phyloP scores from a whole-genome alignment of 2,888 invertebrate genomes.

The Phalera bucephala region DNA sequence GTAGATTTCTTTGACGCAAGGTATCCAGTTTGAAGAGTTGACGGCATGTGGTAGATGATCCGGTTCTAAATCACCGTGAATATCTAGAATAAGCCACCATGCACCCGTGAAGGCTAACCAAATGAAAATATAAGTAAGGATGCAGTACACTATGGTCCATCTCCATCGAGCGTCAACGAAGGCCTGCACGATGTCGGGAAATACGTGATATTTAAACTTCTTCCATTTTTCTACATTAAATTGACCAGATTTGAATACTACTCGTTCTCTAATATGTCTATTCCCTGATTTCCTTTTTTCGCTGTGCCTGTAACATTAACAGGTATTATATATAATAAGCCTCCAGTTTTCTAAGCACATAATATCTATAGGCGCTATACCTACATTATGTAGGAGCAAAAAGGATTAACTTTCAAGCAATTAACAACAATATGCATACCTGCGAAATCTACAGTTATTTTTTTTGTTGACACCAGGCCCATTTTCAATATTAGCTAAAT shows the following conservation, averaged over 20 bases:
- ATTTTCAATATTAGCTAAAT: slow-evolving; percentile 13
- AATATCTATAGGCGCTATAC: no score
- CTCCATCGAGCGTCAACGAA: slow-evolving; percentile 94
- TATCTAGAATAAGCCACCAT: slow-evolving; percentile 95
- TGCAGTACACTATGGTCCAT: slow-evolving; percentile 93
- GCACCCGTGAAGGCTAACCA: slow-evolving; percentile 94
- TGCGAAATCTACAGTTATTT: slow-evolving; percentile 9
- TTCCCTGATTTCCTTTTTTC: slow-evolving; percentile 34
- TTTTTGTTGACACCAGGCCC: slow-evolving; percentile 4
- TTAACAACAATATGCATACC: slow-evolving; percentile 17
- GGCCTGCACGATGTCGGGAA: slow-evolving; percentile 90
- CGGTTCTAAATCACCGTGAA: slow-evolving; percentile 92
- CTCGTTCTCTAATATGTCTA: slow-evolving; percentile 65
- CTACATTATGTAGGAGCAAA: no score
- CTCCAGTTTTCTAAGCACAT: not conserved
- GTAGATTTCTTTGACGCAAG: slow-evolving; percentile 93
- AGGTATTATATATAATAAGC: not conserved
- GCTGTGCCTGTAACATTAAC: slow-evolving; percentile 32
- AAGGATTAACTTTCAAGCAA: no score
- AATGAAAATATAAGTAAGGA: slow-evolving; percentile 91
- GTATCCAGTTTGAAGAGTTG: slow-evolving; percentile 86
- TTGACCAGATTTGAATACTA: slow-evolving; percentile 92
- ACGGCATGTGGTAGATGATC: slow-evolving; percentile 63
- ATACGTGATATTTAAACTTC: slow-evolving; percentile 84
- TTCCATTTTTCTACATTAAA: slow-evolving; percentile 92